Evolutionary conservation across 2,113 vertebrate genomes (phyloP), one percentile per base, ranked within the genome.

Genomic region (Aphelocoma coerulescens): DNA sequence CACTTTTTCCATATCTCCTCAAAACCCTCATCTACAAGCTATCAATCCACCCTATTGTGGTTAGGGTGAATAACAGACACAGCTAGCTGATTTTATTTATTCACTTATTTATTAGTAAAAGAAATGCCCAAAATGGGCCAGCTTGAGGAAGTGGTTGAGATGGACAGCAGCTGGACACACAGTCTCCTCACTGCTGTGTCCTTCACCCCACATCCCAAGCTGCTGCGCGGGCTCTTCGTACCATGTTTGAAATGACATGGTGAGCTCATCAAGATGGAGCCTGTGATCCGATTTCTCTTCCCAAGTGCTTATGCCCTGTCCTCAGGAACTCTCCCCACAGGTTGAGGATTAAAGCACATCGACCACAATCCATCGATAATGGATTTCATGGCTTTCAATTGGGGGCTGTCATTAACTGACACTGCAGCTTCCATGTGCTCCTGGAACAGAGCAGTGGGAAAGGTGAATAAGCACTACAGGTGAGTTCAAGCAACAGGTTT

Each of bases 1-100:
- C 86, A 43, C 87, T 86, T 95, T 63, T 48, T 84, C 89, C 62
- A 48, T 92, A 91, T 84, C 80, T 92, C 92, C 68, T 87, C 73
- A 66, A 81, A 89, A 85, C 16, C 68, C 82, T 83, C 4, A 0
- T 84, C 88, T 75, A 41, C 32, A n/a, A 91, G 88, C 83, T 89
- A 89, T 96, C 95, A 96, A 89, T 94, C 90, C 93, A 82, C 37
- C 54, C 61, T 57, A 0, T 55, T 81, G 76, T 82, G 67, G 68
- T 81, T 73, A 20, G 73, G 44, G 41, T 78, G 91, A 89, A 20
- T 58, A 91, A 91, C 76, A 91, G 88, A 77, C 3, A 3, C 59
- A 92, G 82, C 46, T 54, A 62, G 74, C 54, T 71, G 89, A 62
- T 93, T 94, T 88, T 80, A 69, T 94, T 85, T 84, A 61, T 81